A percentile compares a stretch with the other conserved stretches of the same genome.
These are phyloP conservation scores for Anisognathus igniventris DNA, from an alignment of 2,797 vertebrate species.

Conservation along the genomic window DNA sequence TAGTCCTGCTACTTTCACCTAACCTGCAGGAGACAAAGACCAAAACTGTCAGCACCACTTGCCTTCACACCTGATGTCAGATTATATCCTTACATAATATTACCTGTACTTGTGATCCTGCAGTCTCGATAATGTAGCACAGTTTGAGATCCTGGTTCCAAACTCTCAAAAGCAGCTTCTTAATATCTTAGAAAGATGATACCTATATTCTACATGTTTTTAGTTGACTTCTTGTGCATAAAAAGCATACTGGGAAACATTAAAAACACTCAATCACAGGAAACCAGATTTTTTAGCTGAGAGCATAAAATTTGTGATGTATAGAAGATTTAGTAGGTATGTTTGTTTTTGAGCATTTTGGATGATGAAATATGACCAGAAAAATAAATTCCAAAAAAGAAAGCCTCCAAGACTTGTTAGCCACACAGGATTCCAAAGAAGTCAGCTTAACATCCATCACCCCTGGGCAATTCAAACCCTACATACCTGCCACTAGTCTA, in stretches of 20 bases:
- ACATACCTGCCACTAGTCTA: background rate
- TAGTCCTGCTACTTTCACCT: background rate
- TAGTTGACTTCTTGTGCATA: background rate
- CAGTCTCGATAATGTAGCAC: background rate
- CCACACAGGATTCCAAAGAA: background rate
- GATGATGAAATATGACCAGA: background rate
- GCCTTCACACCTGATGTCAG: background rate
- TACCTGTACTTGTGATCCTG: background rate
- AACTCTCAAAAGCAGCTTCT: background rate
- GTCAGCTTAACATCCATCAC: background rate
- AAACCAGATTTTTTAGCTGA: background rate
- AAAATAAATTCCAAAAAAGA: background rate
- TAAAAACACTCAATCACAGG: background rate
- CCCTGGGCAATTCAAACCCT: background rate
- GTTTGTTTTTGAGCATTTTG: background rate
- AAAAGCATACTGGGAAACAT: background rate
- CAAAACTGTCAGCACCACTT: background rate
- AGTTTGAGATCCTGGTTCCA: background rate
- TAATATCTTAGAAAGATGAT: background rate
- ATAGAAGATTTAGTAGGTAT: background rate
- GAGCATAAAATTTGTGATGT: background rate
- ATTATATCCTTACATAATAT: background rate
- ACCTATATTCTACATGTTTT: background rate
- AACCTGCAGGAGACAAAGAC: background rate
- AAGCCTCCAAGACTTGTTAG: background rate